These are phyloP conservation scores for Spermophilus dauricus DNA, from an alignment of 2,113 vertebrate species.

Conservation along the genomic window DNA sequence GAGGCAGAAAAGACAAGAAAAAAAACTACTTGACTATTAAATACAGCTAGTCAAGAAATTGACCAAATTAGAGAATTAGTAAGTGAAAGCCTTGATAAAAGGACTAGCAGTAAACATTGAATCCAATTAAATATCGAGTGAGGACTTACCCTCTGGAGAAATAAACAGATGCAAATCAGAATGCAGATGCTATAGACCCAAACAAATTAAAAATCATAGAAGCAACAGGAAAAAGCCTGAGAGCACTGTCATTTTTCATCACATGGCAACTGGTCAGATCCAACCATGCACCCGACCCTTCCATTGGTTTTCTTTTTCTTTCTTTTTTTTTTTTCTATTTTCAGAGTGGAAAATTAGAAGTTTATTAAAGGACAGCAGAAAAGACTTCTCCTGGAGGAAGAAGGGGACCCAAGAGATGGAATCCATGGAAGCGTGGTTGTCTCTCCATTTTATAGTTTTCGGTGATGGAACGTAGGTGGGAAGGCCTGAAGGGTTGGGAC, in stretches of 20 bases:
- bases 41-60: constrained; percentile 40
- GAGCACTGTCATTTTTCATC: too few species aligned
- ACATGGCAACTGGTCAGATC: not conserved
- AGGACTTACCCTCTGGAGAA: constrained; percentile 44
- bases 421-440: too few species aligned
- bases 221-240: not conserved
- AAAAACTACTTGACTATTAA: not conserved
- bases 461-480: too few species aligned
- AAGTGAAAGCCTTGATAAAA: not conserved
- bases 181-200: constrained; percentile 21
- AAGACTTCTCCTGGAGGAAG: too few species aligned
- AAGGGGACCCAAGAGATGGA: too few species aligned
- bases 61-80: constrained; percentile 47
- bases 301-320: too few species aligned
- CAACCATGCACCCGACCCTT: not conserved
- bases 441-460: too few species aligned
- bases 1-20: not conserved
- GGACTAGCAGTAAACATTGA: constrained; percentile 49
- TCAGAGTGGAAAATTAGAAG: too few species aligned
- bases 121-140: constrained; percentile 47
- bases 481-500: too few species aligned
- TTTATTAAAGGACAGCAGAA: too few species aligned
- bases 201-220: constrained; percentile 59
- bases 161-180: constrained; percentile 54
- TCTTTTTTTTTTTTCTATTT: too few species aligned